A percentile compares a stretch with the other conserved stretches of the same genome.
These are phyloP conservation scores for Nipponacmea schrenckii DNA, from an alignment of 2,888 invertebrate genomes.

Conservation along the genomic window DNA sequence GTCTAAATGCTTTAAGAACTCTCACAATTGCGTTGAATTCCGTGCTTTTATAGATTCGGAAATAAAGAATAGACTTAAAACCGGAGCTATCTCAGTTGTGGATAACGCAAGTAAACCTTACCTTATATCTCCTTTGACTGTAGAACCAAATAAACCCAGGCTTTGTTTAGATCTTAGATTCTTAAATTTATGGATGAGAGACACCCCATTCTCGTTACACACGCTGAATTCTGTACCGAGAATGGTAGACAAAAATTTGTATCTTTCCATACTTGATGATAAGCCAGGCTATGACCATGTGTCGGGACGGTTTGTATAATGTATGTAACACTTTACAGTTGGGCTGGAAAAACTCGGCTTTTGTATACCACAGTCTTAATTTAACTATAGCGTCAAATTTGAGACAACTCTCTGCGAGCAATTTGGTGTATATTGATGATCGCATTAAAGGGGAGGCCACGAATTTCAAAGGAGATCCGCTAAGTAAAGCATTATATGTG, in stretches of 20 bases:
- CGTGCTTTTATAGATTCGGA: constrained; percentile 16
- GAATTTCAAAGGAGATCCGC: too few species aligned
- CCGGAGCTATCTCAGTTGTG: constrained; percentile 20
- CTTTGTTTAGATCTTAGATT: constrained; percentile 30
- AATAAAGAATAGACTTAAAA: constrained; percentile 17
- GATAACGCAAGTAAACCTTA: constrained; percentile 22
- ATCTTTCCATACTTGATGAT: constrained; percentile 21
- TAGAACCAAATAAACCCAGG: constrained; percentile 28
- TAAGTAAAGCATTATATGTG: neutral
- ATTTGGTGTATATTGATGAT: constrained; percentile 24
- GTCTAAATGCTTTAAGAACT: constrained; percentile 16
- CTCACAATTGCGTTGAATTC: constrained; percentile 2
- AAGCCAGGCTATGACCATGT: constrained; percentile 32
- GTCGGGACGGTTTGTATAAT: constrained; percentile 22
- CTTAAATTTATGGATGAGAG: constrained; percentile 24
- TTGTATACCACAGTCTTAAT: too few species aligned
- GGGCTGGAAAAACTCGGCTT: constrained; percentile 23
- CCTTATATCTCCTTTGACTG: constrained; percentile 24
- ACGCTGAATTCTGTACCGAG: constrained; percentile 25
- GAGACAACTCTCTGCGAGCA: neutral
- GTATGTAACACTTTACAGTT: constrained; percentile 25
- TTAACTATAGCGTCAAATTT: neutral
- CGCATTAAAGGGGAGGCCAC: constrained; percentile 15
- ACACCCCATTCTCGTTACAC: constrained; percentile 22
- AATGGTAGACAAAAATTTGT: constrained; percentile 17